These are phyloP conservation scores for Nephrotoma guestfalica DNA, from an alignment of 2,888 invertebrate species.

Conservation along the genomic window DNA sequence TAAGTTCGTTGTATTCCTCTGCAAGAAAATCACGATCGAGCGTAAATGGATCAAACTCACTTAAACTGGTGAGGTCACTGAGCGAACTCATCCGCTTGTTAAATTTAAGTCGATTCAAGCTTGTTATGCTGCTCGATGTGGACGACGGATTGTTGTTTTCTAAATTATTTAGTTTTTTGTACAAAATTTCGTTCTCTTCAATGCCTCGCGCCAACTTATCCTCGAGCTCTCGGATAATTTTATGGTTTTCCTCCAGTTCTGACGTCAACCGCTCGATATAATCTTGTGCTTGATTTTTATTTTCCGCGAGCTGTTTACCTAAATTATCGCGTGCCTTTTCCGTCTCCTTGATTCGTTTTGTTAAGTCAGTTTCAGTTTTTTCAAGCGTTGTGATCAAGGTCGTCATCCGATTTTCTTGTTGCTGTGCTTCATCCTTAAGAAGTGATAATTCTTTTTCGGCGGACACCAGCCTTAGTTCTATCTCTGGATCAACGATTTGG, in stretches of 20 bases:
- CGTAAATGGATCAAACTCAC: constrained; percentile 57
- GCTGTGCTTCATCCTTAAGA: constrained; percentile 54
- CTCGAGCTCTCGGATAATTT: constrained; percentile 31
- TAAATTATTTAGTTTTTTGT: constrained; percentile 53
- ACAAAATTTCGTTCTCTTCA: constrained; percentile 63
- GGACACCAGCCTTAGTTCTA: constrained; percentile 52
- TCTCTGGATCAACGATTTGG: constrained; percentile 35
- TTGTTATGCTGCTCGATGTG: constrained; percentile 24
- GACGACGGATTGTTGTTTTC: constrained; percentile 36
- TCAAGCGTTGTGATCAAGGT: constrained; percentile 62
- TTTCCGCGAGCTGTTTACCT: constrained; percentile 47
- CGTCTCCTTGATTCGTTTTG: constrained; percentile 52
- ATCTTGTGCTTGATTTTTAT: constrained; percentile 53
- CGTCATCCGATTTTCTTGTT: constrained; percentile 60
- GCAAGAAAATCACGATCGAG: constrained; percentile 62
- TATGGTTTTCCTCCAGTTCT: constrained; percentile 53
- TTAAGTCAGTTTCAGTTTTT: constrained; percentile 60
- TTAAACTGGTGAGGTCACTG: constrained; percentile 66
- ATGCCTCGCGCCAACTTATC: constrained; percentile 48
- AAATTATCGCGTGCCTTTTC: constrained; percentile 50
- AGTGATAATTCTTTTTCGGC: constrained; percentile 61
- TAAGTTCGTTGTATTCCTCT: constrained; percentile 66
- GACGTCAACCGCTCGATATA: constrained; percentile 51
- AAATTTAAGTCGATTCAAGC: constrained; percentile 28
- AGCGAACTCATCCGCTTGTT: constrained; percentile 55